Evolutionary conservation across 2,797 vertebrate genomes (phyloP).

Genomic region (Lacerta agilis): DNA sequence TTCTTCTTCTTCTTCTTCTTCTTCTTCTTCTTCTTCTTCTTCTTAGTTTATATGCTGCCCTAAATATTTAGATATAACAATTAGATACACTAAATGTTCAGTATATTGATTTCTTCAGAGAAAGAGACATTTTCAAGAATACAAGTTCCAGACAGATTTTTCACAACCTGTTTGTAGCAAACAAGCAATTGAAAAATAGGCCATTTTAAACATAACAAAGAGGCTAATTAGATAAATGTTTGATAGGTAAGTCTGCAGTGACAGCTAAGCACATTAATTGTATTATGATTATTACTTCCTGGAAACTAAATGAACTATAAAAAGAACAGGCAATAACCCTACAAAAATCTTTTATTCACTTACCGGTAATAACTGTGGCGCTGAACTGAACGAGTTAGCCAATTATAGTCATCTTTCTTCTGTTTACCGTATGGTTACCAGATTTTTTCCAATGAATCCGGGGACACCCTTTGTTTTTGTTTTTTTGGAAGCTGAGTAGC

Average conservation of each 20-base stretch:
- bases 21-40: no score
- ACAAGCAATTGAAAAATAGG: constrained; percentile 42
- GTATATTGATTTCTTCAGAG: background rate
- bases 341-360: constrained; percentile 8
- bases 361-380: background rate
- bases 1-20: no score
- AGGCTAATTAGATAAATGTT: constrained; percentile 47
- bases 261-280: background rate
- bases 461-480: no score
- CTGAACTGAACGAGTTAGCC: background rate
- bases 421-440: background rate
- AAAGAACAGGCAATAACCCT: background rate
- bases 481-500: no score
- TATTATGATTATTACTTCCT: background rate
- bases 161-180: constrained; percentile 1
- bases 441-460: no score
- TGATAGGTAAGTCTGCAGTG: constrained; percentile 39
- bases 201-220: constrained; percentile 23
- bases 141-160: background rate
- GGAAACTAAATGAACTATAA: constrained; percentile 21
- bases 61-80: background rate
- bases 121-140: constrained; percentile 5
- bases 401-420: background rate
- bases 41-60: no score
- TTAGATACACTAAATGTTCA: background rate